phyloP scores from a whole-genome alignment of 2,113 vertebrate species.

The Helogale parvula region DNA sequence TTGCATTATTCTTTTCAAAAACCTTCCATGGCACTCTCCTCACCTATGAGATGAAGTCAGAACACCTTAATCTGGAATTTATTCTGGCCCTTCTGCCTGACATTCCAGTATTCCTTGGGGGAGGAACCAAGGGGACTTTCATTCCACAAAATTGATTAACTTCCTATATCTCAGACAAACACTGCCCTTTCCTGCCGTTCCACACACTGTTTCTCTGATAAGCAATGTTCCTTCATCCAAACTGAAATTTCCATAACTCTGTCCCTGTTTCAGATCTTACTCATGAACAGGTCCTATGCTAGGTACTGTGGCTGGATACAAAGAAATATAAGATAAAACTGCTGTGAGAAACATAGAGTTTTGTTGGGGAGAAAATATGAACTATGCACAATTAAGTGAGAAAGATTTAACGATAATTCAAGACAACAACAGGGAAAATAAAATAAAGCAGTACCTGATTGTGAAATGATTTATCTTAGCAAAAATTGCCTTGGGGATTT shows the following conservation, averaged over 20 bases:
- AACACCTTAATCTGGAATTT: neutral
- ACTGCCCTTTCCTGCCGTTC: neutral
- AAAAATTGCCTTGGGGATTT: slow-evolving; percentile 59
- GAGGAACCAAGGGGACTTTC: neutral
- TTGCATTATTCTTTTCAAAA: slow-evolving; percentile 31
- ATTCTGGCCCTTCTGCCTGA: neutral
- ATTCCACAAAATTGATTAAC: neutral
- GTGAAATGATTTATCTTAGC: slow-evolving; percentile 37
- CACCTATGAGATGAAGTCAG: neutral
- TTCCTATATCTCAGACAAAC: neutral
- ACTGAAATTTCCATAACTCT: neutral
- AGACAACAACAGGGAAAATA: neutral
- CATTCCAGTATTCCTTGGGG: neutral
- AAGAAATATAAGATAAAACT: neutral
- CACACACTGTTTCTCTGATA: neutral
- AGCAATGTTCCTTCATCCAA: neutral
- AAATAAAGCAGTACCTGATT: slow-evolving; percentile 30
- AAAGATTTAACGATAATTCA: slow-evolving; percentile 31
- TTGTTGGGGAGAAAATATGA: neutral
- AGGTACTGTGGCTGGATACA: neutral
- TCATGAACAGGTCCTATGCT: neutral
- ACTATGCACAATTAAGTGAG: slow-evolving; percentile 1
- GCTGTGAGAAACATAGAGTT: neutral
- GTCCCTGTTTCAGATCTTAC: neutral
- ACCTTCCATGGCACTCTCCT: neutral